Conservation (phyloP, 2,113 vertebrate genomes). For the Gymnogyps californianus region DNA sequence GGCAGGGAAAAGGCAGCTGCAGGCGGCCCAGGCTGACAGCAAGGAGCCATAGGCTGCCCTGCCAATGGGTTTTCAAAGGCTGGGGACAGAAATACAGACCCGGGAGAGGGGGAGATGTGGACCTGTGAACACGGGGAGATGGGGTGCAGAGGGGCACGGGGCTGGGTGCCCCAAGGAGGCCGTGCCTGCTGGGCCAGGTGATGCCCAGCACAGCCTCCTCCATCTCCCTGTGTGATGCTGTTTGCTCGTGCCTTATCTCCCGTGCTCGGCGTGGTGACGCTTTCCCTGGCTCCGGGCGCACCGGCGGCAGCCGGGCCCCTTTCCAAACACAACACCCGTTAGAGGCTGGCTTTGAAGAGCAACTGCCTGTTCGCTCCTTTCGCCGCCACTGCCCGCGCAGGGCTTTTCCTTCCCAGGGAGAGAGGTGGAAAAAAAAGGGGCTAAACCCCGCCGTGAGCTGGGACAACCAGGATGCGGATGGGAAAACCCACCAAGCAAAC, state of each 20-base stretch:
- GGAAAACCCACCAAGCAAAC: background rate
- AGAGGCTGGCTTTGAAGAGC: background rate
- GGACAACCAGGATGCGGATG: background rate
- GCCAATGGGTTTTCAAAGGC: background rate
- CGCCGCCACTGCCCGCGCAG: accelerated
- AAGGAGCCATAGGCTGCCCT: background rate
- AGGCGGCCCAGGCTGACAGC: background rate
- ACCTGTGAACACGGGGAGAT: background rate
- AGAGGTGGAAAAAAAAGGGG: background rate
- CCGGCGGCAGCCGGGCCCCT: background rate
- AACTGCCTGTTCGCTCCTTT: background rate
- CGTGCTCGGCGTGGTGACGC: background rate
- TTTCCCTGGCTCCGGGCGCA: background rate
- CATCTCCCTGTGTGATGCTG: background rate
- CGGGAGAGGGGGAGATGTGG: accelerated
- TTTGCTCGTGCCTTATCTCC: conserved; percentile 29
- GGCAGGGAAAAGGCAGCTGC: background rate
- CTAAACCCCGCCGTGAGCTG: background rate
- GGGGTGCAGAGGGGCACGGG: background rate
- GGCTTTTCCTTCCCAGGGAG: background rate
- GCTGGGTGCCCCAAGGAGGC: background rate
- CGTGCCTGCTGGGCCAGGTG: accelerated
- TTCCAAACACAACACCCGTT: background rate
- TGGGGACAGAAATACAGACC: background rate
- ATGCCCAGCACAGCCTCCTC: background rate